These are phyloP conservation scores for Burhinus bistriatus DNA, from an alignment of 2,113 vertebrate genomes.

Conservation along the genomic window DNA sequence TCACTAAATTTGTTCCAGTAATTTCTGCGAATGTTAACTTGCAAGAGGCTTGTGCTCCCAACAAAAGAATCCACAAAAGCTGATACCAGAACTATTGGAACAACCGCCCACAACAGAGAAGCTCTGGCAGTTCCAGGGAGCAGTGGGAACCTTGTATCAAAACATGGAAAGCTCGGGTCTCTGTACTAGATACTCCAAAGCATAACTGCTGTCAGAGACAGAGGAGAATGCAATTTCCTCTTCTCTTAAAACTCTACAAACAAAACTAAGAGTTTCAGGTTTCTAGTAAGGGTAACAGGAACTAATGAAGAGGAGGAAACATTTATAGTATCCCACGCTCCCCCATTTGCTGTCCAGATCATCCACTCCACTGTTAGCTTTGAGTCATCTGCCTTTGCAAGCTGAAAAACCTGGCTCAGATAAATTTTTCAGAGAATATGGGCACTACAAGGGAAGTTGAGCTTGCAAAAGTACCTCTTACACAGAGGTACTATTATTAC, in stretches of 20 bases:
- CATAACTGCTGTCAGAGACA: neutral
- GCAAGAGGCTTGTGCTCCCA: neutral
- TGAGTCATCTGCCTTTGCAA: neutral
- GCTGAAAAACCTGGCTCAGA: neutral
- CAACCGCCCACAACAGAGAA: neutral
- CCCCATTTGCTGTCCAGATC: neutral
- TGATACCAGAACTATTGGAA: neutral
- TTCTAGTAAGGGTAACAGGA: neutral
- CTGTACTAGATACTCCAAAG: neutral
- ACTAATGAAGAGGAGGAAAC: neutral
- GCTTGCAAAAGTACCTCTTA: neutral
- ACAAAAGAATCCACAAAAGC: neutral
- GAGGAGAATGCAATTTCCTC: neutral
- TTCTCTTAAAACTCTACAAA: neutral
- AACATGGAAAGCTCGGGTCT: neutral
- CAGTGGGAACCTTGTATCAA: fast-evolving
- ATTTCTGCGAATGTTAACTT: neutral
- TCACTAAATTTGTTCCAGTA: neutral
- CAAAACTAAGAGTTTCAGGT: neutral
- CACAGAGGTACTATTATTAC: neutral
- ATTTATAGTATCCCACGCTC: fast-evolving
- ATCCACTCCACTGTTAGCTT: neutral
- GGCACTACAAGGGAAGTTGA: neutral
- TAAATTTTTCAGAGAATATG: neutral
- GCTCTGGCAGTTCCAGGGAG: neutral